These are phyloP conservation scores for Ciconia boyciana DNA, from an alignment of 2,113 vertebrate species.

Conservation along the genomic window DNA sequence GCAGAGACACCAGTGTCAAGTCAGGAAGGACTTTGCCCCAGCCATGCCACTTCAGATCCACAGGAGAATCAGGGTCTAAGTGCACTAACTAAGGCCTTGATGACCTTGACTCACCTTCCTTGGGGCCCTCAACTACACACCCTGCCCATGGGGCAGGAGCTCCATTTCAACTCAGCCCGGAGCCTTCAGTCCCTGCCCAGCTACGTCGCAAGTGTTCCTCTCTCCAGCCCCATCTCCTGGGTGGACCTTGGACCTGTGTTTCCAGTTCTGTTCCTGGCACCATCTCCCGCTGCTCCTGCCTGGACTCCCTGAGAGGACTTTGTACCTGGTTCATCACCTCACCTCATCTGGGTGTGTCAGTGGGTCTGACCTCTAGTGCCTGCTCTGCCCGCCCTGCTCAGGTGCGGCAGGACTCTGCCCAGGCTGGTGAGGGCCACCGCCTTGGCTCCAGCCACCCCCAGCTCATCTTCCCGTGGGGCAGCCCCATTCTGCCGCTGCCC, in stretches of 20 bases:
- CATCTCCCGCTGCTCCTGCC: not conserved
- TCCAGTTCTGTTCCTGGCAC: not conserved
- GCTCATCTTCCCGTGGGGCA: not conserved
- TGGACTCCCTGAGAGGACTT: not conserved
- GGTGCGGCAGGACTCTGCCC: not conserved
- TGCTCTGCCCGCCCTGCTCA: not conserved
- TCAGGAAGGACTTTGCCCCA: not conserved
- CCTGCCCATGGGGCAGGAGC: not conserved
- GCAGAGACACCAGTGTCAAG: rapidly evolving
- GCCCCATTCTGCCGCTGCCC: not conserved
- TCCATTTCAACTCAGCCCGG: not conserved
- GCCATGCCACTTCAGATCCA: not conserved
- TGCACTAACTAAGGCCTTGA: not conserved
- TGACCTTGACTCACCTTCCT: not conserved
- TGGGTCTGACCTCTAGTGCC: no score
- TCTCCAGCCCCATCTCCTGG: not conserved
- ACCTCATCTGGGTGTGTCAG: not conserved
- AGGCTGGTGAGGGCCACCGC: not conserved
- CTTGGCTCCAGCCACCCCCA: not conserved
- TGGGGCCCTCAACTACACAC: not conserved
- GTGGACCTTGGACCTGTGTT: not conserved
- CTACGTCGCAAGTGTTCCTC: rapidly evolving
- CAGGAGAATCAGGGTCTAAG: not conserved
- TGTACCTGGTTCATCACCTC: not conserved
- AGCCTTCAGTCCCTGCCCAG: not conserved